A percentile compares a stretch with the other conserved stretches of the same genome.
Evolutionary conservation across 2,113 vertebrate species (phyloP).

Genomic region (Fregata magnificens): DNA sequence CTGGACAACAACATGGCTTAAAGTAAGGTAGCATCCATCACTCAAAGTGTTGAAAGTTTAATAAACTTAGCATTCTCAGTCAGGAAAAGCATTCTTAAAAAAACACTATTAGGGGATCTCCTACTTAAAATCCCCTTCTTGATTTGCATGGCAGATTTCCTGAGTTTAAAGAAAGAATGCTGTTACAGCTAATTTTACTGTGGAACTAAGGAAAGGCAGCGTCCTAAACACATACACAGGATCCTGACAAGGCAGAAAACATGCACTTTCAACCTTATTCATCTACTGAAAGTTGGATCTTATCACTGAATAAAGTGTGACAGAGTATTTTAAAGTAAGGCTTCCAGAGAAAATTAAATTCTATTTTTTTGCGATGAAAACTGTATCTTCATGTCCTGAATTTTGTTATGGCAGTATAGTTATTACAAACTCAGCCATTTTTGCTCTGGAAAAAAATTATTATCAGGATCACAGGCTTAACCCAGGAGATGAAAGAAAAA

Average conservation of each 20-base stretch:
- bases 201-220: neutral
- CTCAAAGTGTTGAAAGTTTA: neutral
- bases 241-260: neutral
- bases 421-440: neutral
- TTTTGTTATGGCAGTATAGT: neutral
- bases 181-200: neutral
- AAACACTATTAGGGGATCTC: neutral
- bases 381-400: neutral
- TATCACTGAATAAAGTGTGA: neutral
- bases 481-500: neutral
- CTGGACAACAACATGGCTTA: neutral
- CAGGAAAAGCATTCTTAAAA: neutral
- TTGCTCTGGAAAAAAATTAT: neutral
- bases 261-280: neutral
- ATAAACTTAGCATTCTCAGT: neutral
- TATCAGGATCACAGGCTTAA: neutral
- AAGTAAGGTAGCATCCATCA: neutral
- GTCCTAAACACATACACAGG: neutral
- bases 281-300: neutral
- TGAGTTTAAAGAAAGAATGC: neutral
- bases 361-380: neutral
- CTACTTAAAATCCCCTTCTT: neutral
- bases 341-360: neutral
- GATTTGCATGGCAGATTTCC: neutral
- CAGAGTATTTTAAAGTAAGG: neutral